These are phyloP conservation scores for Aphelenchoides fujianensis DNA, from an alignment of 1,140 invertebrate species.

Conservation along the genomic window DNA sequence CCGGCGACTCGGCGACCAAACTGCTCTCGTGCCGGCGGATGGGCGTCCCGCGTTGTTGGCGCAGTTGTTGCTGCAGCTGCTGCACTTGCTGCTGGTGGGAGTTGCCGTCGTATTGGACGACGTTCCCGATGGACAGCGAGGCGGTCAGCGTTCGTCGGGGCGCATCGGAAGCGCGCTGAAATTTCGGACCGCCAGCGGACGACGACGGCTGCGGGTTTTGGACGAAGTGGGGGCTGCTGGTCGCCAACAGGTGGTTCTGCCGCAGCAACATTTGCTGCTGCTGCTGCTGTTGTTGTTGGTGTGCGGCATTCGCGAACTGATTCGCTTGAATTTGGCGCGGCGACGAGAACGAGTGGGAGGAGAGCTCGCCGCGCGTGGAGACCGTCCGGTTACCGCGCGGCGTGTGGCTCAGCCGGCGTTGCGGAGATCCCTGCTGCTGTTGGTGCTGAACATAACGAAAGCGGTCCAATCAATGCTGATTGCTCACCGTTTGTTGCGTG, in stretches of 20 bases:
- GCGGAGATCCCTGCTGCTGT: background rate
- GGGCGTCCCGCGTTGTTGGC: background rate
- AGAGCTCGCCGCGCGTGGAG: constrained; percentile 18
- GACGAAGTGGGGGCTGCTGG: constrained; percentile 3
- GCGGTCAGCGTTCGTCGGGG: constrained; percentile 7
- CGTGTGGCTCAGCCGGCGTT: constrained; percentile 23
- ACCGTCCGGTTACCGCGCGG: constrained; percentile 18
- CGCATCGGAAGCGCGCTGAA: background rate
- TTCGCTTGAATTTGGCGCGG: constrained; percentile 15
- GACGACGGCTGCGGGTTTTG: background rate
- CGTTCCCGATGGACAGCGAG: constrained; percentile 11
- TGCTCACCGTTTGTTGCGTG: background rate
- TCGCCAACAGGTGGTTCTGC: constrained; percentile 3
- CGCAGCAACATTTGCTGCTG: constrained; percentile 1
- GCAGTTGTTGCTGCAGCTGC: background rate
- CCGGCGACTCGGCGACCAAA: background rate
- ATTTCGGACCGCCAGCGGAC: background rate
- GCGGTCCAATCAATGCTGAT: background rate
- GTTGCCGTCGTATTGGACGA: constrained; percentile 5
- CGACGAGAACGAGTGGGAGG: constrained; percentile 19
- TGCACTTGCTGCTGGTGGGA: background rate
- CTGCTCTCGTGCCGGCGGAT: background rate
- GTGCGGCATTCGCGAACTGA: too few relatives aligned
- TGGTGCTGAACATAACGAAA: too few relatives aligned
- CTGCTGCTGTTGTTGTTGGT: too few relatives aligned